phyloP scores from a whole-genome alignment of 2,113 vertebrate species.

The Grammomys surdaster region DNA sequence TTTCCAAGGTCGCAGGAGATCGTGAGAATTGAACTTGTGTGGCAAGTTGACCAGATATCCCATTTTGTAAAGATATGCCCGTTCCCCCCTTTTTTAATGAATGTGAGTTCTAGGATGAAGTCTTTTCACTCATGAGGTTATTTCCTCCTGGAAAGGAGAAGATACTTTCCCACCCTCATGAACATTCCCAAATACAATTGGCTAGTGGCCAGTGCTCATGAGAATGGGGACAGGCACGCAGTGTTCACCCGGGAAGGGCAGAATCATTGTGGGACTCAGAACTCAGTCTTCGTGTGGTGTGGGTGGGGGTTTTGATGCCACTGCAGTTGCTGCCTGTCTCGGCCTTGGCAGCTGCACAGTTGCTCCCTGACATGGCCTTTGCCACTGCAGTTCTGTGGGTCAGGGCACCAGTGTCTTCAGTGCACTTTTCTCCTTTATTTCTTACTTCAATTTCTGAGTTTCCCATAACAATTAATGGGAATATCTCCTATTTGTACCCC shows the following conservation, averaged over 20 bases:
- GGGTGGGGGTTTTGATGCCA: neutral
- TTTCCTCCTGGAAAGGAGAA: constrained; percentile 76
- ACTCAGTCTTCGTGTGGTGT: neutral
- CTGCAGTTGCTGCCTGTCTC: fast-evolving
- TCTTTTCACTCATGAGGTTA: constrained; percentile 63
- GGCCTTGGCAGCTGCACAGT: fast-evolving
- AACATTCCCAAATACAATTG: constrained; percentile 78
- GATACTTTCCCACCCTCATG: constrained; percentile 74
- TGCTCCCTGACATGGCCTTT: neutral
- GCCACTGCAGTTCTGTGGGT: fast-evolving
- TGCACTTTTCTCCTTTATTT: neutral
- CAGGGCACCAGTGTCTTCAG: neutral
- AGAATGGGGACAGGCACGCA: constrained; percentile 51
- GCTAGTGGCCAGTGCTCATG: constrained; percentile 47
- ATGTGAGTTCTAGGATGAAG: constrained; percentile 64
- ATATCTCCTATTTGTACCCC: neutral
- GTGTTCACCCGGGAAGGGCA: constrained; percentile 18
- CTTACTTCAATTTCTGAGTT: neutral
- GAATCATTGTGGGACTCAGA: neutral
- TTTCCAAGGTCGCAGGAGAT: constrained; percentile 75
- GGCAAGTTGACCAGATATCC: constrained; percentile 45
- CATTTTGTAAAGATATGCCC: neutral
- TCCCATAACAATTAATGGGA: neutral
- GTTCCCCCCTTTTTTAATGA: constrained; percentile 19
- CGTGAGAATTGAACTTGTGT: constrained; percentile 59